Conservation (phyloP, 1,140 invertebrate genomes). For the Drosophila sp. region DNA sequence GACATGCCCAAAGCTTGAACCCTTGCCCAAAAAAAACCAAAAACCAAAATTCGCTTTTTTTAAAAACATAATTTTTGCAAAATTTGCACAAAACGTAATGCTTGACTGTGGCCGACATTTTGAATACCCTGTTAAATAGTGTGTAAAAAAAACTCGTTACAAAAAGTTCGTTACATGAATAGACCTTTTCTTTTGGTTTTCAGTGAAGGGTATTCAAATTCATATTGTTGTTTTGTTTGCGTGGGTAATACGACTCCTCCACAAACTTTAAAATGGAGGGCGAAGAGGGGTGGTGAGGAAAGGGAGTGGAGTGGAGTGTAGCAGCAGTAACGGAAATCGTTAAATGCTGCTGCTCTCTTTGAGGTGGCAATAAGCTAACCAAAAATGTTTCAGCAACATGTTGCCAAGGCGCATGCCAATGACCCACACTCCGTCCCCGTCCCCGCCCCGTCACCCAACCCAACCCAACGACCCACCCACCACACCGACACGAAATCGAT, state of each 20-base stretch:
- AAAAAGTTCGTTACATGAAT: not conserved
- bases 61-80: constrained; percentile 45
- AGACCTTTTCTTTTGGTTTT: not conserved
- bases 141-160: too few species aligned
- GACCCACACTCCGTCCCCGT: constrained; percentile 41
- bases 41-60: constrained; percentile 18
- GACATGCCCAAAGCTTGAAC: constrained; percentile 59
- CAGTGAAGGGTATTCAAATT: not conserved
- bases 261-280: constrained; percentile 11
- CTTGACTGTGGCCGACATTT: not conserved
- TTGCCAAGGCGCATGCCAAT: constrained; percentile 47
- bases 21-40: constrained; percentile 48
- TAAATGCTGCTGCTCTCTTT: constrained; percentile 47
- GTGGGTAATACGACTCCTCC: constrained; percentile 56
- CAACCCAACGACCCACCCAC: not conserved
- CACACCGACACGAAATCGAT: constrained; percentile 56
- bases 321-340: constrained; percentile 65
- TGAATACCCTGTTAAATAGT: not conserved
- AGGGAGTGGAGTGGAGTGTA: not conserved
- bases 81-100: constrained; percentile 23
- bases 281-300: not conserved
- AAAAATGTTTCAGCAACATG: constrained; percentile 70
- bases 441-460: too few species aligned
- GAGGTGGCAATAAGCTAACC: constrained; percentile 37
- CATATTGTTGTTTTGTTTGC: constrained; percentile 34